Percentiles rank a stretch among this genome's conserved stretches.
Evolutionary conservation across 2,888 invertebrate genomes (phyloP).

Genomic region (Tachina fera): DNA sequence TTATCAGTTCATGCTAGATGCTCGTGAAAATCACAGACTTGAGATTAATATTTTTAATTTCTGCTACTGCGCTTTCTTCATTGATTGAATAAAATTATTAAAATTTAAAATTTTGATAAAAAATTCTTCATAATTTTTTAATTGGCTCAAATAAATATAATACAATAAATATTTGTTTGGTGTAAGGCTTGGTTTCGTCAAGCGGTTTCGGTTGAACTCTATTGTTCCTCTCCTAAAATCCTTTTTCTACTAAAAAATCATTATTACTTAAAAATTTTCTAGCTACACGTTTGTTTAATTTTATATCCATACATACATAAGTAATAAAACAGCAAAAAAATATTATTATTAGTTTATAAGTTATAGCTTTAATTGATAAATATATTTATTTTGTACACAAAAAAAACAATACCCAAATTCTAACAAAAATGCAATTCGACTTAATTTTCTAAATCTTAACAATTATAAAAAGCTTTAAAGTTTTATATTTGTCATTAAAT

Average conservation of each 20-base stretch:
- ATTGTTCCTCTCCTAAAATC: neutral
- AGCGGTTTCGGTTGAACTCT: neutral
- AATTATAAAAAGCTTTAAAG: neutral
- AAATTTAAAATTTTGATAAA: neutral
- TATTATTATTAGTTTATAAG: constrained; percentile 55
- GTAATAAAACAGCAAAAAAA: constrained; percentile 17
- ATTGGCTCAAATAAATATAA: too few species aligned
- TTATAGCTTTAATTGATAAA: constrained; percentile 37
- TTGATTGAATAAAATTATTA: too few species aligned
- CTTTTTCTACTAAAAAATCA: neutral
- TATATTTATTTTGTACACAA: constrained; percentile 56
- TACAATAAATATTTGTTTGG: too few species aligned
- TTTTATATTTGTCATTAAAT: neutral
- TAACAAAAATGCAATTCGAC: constrained; percentile 6
- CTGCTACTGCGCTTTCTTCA: too few species aligned
- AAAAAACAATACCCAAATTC: neutral
- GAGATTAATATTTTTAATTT: too few species aligned
- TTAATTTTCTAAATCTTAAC: neutral
- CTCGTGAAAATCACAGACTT: too few species aligned
- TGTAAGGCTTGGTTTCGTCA: neutral
- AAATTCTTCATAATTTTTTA: neutral
- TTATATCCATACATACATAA: neutral
- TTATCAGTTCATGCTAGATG: too few species aligned
- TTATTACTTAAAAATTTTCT: neutral
- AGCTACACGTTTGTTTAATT: neutral